Evolutionary conservation across 1,140 invertebrate species (phyloP), one percentile per base, ranked within the genome.

Genomic region (Tenebrio molitor): DNA sequence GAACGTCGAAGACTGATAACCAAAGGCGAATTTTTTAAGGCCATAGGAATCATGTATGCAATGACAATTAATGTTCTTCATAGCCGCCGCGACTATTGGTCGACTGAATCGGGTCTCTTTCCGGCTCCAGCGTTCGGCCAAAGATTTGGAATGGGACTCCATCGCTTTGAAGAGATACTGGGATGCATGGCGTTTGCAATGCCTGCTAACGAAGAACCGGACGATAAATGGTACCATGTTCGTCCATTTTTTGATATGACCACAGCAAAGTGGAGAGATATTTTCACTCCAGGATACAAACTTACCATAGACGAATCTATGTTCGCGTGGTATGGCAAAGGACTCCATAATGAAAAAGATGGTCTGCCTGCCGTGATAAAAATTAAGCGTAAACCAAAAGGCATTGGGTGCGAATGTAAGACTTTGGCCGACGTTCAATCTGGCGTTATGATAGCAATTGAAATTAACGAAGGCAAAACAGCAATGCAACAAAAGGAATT

Each of bases 391-490:
- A 69, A 69, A 53, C 66, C 41, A n/a, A 34, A 65, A 69, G 66
- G 41, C 17, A 41, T 69, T 3, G 66, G 66, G 2, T 69, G 66
- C 25, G 66, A 69, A 53, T 21, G 15, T 6, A 69, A 69, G 46
- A 69, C 66, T n/a, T 10, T 69, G 25, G 16, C 66, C n/a, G 66
- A 69, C 46, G 33, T 23, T 6, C 41, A 69, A 23, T 10, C 2
- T 1, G 15, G 29, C 12, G 25, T 69, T 23, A 69, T 69, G 66
- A 2, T 69, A 21, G 1, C 12, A 19, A 8, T 69, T 7, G 41
- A 69, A 69, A 15, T 69, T 10, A 69, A 69, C 36, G 66, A 69
- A 53, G 66, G 66, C 7, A 69, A 69, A 69, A 25, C 16, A 1
- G 33, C 15, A 12, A 53, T 69, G 19, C 7, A n/a, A 17, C 15